Evolutionary conservation across 2,888 invertebrate species (phyloP).

Genomic region (Drosophila mercatorum): DNA sequence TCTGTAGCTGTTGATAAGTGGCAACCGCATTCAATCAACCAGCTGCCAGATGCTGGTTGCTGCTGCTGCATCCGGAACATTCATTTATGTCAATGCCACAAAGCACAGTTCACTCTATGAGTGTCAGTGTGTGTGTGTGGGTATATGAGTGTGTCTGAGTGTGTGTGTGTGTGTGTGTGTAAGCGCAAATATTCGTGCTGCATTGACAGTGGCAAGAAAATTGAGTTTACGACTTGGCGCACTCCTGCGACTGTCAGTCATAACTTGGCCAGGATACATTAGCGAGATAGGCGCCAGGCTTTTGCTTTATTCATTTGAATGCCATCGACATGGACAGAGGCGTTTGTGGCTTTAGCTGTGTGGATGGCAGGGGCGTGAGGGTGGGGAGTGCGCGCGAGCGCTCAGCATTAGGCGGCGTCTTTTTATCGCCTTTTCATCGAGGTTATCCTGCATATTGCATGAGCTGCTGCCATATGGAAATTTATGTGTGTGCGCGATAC

Average conservation of each 20-base stretch:
- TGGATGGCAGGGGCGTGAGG: not conserved
- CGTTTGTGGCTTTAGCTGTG: conserved; percentile 1
- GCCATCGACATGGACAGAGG: conserved; percentile 36
- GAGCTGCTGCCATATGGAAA: conserved; percentile 77
- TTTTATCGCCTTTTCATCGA: conserved; percentile 80
- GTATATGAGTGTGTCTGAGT: not conserved
- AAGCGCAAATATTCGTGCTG: conserved; percentile 37
- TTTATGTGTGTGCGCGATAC: conserved; percentile 53
- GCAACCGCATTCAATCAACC: conserved; percentile 53
- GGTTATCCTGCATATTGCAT: conserved; percentile 77
- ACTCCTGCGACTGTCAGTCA: conserved; percentile 55
- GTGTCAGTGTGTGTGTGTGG: not conserved
- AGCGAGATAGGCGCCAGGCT: conserved; percentile 56
- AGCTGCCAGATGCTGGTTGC: conserved; percentile 24
- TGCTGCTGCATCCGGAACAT: conserved; percentile 22
- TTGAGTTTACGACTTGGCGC: conserved; percentile 58
- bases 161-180: conserved; percentile 5
- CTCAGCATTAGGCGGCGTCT: conserved; percentile 57
- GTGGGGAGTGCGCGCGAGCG: conserved; percentile 5
- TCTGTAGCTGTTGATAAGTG: conserved; percentile 46
- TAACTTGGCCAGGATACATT: conserved; percentile 61
- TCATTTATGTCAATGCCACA: conserved; percentile 54
- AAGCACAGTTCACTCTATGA: conserved; percentile 5
- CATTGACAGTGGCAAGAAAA: conserved; percentile 56
- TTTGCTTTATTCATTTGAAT: conserved; percentile 62